A percentile compares a stretch with the other conserved stretches of the same genome.
Evolutionary conservation across 2,113 vertebrate species (phyloP).

Genomic region (Phrynocephalus versicolor): DNA sequence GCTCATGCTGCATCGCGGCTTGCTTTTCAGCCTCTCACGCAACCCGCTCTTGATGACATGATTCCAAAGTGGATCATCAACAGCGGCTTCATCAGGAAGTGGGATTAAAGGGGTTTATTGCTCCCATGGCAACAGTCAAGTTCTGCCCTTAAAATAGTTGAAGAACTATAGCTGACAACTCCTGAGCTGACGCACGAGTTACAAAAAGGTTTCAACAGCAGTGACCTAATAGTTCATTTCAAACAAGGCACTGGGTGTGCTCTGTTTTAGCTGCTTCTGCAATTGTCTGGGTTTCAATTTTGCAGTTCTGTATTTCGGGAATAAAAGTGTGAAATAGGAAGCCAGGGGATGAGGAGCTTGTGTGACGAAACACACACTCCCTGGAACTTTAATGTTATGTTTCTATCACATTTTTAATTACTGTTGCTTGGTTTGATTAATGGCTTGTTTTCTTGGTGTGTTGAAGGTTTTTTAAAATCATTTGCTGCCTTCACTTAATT

Average conservation of each 20-base stretch:
- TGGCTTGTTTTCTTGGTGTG: neutral
- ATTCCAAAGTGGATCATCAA: constrained; percentile 60
- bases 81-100: constrained; percentile 63
- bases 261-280: constrained; percentile 43
- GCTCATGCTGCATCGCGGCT: neutral
- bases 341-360: no score
- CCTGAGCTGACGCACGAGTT: constrained; percentile 32
- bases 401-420: neutral
- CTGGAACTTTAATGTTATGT: neutral
- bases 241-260: constrained; percentile 30
- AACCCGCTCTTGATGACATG: constrained; percentile 42
- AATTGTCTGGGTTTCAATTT: neutral
- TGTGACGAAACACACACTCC: neutral
- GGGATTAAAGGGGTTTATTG: constrained; percentile 68
- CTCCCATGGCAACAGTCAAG: constrained; percentile 69
- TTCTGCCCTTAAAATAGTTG: constrained; percentile 71
- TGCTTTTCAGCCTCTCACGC: constrained; percentile 17
- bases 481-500: neutral
- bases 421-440: neutral
- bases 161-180: constrained; percentile 47
- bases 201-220: constrained; percentile 36
- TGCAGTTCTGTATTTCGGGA: constrained; percentile 56
- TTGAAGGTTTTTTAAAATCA: neutral
- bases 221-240: constrained; percentile 27
- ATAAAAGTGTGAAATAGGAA: constrained; percentile 57